Base-by-base conservation (phyloP, 1,140 invertebrate genomes). In the Pachyrhynchus sulphureomaculatus region DNA sequence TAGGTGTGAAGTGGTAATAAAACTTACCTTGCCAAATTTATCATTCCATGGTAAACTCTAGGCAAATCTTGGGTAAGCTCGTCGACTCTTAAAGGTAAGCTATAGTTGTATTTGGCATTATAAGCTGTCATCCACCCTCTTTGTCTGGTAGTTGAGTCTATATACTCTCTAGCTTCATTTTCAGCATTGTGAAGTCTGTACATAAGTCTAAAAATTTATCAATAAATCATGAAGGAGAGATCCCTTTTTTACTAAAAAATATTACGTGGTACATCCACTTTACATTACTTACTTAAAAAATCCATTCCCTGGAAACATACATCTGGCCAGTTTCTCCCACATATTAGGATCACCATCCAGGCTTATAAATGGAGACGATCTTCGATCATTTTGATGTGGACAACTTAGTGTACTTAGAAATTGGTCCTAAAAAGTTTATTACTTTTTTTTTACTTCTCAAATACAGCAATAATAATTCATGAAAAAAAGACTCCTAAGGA, bases 41-140 rank as follows among this genome's bases (percentile, higher is more conserved):
- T 70, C 29, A 86, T 68, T 33, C 84, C 81, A 68, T 85, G 81
- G 60, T 85, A 86, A 12, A 85, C 72, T 29, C 81, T 79, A 10
- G 86, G 82, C 44, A 89, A 79, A 45, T 90, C 86, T 6, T 73
- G 70, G 15, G 87, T 82, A 17, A 86, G 79, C 68, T 87, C 88
- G 56, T 88, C 87, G 0, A 93, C 81, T 8, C 90, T 78, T 62
- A 86, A 80, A 0, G 89, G 87, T 61, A 84, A 87, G 3, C 88
- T 87, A 64, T 88, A 92, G 63, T 87, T 88, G 65, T 88, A 83
- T n/a, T 87, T 82, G 0, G 91, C 78, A 72, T 92, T 92, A 68
- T 92, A 93, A 4, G 86, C 81, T 5, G 89, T 91, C 66, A 92
- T 76, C 90, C 90, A 93, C 15, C 87, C 81, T 64, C 76, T 78